A percentile compares a stretch with the other conserved stretches of the same genome.
Conservation (phyloP, 2,888 invertebrate species). For the Periphyllus acericola region DNA sequence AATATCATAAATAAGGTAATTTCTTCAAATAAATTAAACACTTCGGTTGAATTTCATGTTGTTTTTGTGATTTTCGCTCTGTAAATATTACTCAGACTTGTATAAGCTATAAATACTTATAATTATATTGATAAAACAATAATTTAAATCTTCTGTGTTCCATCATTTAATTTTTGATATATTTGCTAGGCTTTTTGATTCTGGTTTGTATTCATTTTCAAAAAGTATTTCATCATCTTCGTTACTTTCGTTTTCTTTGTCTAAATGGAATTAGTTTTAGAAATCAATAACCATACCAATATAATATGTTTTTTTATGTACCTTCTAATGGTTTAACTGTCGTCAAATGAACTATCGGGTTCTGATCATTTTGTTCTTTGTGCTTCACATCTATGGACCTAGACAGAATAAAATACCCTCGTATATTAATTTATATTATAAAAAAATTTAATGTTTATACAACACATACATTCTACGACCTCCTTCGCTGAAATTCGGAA, state of each 20-base stretch:
- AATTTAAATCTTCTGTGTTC: not conserved
- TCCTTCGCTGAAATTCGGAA: constrained; percentile 25
- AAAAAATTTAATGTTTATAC: not conserved
- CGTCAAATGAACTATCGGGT: constrained; percentile 27
- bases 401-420: not conserved
- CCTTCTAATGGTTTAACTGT: not conserved
- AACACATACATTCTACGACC: constrained; percentile 25
- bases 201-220: not conserved
- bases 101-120: not conserved
- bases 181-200: constrained; percentile 10
- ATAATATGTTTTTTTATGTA: not conserved
- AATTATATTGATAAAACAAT: not conserved
- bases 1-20: not conserved
- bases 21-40: not conserved
- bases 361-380: not conserved
- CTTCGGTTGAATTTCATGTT: not conserved
- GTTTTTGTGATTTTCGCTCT: not conserved
- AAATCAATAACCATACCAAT: not conserved
- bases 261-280: not conserved
- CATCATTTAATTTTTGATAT: constrained; percentile 24
- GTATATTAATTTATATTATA: not conserved
- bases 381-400: not conserved
- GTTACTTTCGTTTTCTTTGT: not conserved
- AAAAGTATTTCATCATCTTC: not conserved
- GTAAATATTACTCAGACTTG: not conserved